Base-by-base conservation (phyloP, 2,888 invertebrate genomes). In the Calliopum simillimum region DNA sequence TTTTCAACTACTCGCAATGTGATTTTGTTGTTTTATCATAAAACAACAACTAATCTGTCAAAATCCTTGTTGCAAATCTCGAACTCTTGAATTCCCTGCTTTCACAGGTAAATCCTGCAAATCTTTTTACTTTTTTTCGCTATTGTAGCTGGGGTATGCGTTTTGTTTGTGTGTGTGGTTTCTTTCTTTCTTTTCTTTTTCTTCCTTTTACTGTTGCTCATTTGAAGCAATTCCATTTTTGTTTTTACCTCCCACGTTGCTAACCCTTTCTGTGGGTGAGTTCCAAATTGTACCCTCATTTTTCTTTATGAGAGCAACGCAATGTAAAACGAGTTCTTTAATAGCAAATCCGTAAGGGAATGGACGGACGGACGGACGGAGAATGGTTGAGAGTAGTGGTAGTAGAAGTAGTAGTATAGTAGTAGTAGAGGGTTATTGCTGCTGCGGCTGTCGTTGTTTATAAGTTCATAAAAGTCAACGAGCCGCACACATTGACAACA, bases 401-500 rank as follows among this genome's bases (percentile, higher is more conserved):
- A n/a, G n/a, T n/a, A n/a, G n/a, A n/a, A n/a, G n/a, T n/a, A n/a
- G n/a, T n/a, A n/a, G n/a, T n/a, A n/a, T n/a, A n/a, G n/a, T n/a
- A 44, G n/a, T 49, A 13, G n/a, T 14, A 16, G 14, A 23, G 49
- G n/a, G 81, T 79, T 79, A 79, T 71, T 72, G 62, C 67, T 59
- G 61, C 58, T 56, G 23, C 47, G 47, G 44, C 65, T 71, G 69
- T 67, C 73, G 74, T 82, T 83, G 83, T 84, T 83, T 83, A 84
- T 82, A 84, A 84, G 84, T 84, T 83, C 84, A 84, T 83, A 84
- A 83, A 83, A 83, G 79, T 82, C 81, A 83, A 83, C 83, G 83
- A 84, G 82, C 76, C 77, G 73, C 70, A 74, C 72, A 73, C 71
- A 49, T 67, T 58, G 66, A 66, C 62, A 51, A 61, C 58, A 71